Percentiles rank a stretch among this genome's conserved stretches.
phyloP scores from a whole-genome alignment of 2,797 vertebrate species.

The Pogoniulus pusillus region DNA sequence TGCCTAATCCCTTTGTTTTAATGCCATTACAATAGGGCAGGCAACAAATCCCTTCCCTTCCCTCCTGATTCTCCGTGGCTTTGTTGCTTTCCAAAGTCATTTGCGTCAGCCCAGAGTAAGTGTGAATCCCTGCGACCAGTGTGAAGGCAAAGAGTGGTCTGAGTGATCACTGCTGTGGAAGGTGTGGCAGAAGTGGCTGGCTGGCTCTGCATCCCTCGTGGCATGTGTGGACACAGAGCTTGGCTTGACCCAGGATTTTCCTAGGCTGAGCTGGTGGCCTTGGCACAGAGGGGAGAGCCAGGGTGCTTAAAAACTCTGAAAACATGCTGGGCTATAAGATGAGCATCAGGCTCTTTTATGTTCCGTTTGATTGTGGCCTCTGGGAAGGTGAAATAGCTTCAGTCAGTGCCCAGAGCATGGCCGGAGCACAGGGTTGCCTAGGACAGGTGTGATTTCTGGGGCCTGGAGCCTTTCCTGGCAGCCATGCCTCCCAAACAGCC shows the following conservation, averaged over 20 bases:
- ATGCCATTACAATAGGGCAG: slow-evolving; percentile 13
- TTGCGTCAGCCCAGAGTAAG: neutral
- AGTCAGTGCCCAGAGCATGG: neutral
- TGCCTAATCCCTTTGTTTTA: slow-evolving; percentile 26
- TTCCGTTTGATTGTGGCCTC: neutral
- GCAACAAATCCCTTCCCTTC: slow-evolving; percentile 9
- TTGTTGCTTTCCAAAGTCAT: neutral
- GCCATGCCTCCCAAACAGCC: neutral
- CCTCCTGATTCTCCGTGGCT: neutral
- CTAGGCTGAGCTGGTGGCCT: neutral
- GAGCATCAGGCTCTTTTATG: neutral
- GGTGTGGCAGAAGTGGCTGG: neutral
- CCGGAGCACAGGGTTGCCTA: neutral
- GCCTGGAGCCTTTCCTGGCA: neutral
- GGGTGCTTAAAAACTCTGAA: neutral
- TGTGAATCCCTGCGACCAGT: neutral
- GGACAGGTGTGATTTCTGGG: neutral
- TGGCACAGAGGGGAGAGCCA: neutral
- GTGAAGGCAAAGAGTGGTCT: neutral
- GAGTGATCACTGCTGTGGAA: neutral
- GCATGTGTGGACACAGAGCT: neutral
- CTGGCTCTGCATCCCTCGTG: neutral
- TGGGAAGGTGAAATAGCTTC: neutral
- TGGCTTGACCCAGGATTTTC: neutral
- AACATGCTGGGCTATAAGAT: neutral